Base-by-base conservation (phyloP, 2,113 vertebrate genomes). In the Tychaedon coryphoeus region DNA sequence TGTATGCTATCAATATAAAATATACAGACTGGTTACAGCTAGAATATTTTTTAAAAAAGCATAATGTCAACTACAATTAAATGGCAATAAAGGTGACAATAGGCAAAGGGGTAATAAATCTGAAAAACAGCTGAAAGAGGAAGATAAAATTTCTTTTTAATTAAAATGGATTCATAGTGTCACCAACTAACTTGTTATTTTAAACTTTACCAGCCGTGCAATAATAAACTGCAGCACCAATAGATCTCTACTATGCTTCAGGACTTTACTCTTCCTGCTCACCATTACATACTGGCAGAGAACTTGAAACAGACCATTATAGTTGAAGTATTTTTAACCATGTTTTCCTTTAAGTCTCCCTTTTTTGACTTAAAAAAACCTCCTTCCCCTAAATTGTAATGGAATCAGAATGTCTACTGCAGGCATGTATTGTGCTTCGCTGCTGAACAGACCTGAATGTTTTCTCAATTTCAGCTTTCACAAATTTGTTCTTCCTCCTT, bases 111-210 rank as follows among this genome's bases (percentile, higher is more conserved):
- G 84, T 9, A 67, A 64, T 56, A 90, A 77, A 90, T 48, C 60
- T 69, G 28, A 77, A 77, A 86, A 93, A 64, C 9, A 48, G 40
- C 24, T 88, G 77, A 88, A 87, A 62, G 10, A 89, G 24, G 34
- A 80, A 92, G 40, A 95, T 80, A 88, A 93, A 92, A 87, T 84
- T 95, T 93, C 29, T 90, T 86, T 93, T 97, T 97, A 97, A 97
- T 97, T 98, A 96, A 96, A 96, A 97, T 56, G 77, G 94, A 90
- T 88, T 97, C 92, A 72, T 45, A 91, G 58, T 66, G 53, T 83
- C 86, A 88, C 61, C 36, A 78, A 69, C 33, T 95, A 90, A 95
- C 96, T 97, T 95, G 90, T 60, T 97, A 50, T 91, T 90, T 96
- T 97, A 69, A 90, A 94, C 92, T 97, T 96, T 90, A 93, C 83